These are phyloP conservation scores for Tachystola acroxantha DNA, from an alignment of 2,888 invertebrate genomes.

Conservation along the genomic window DNA sequence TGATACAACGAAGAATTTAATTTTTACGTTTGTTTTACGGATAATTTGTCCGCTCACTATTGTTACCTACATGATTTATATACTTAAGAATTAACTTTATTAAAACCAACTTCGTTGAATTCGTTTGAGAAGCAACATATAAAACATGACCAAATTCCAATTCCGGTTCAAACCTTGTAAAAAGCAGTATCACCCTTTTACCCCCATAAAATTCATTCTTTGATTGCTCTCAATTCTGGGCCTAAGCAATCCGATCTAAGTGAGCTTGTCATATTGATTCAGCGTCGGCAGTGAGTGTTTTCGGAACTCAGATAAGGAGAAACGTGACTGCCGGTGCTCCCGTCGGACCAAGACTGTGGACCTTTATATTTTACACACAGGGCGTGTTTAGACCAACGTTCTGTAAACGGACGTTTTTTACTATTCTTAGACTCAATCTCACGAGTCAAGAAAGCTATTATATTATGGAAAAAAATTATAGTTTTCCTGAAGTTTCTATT, in stretches of 20 bases:
- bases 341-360: constrained; percentile 47
- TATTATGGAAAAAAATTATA: too few relatives aligned
- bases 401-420: too few relatives aligned
- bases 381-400: constrained; percentile 31
- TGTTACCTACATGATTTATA: too few relatives aligned
- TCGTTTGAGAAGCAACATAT: too few relatives aligned
- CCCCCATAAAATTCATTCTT: constrained; percentile 15
- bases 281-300: constrained; percentile 52
- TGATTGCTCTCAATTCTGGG: constrained; percentile 38
- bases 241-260: constrained; percentile 55
- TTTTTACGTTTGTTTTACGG: too few relatives aligned
- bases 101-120: too few relatives aligned
- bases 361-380: constrained; percentile 36
- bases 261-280: constrained; percentile 64
- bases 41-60: background rate
- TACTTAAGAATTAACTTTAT: too few relatives aligned
- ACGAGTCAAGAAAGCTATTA: too few relatives aligned
- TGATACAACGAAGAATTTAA: too few relatives aligned
- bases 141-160: background rate
- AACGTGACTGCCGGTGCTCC: constrained; percentile 51
- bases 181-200: background rate
- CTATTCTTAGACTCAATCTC: too few relatives aligned
- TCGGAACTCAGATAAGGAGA: constrained; percentile 57
- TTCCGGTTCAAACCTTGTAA: background rate
- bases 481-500: too few relatives aligned